These are phyloP conservation scores for Ctenoplectra terminalis DNA, from an alignment of 1,140 invertebrate genomes.

Conservation along the genomic window DNA sequence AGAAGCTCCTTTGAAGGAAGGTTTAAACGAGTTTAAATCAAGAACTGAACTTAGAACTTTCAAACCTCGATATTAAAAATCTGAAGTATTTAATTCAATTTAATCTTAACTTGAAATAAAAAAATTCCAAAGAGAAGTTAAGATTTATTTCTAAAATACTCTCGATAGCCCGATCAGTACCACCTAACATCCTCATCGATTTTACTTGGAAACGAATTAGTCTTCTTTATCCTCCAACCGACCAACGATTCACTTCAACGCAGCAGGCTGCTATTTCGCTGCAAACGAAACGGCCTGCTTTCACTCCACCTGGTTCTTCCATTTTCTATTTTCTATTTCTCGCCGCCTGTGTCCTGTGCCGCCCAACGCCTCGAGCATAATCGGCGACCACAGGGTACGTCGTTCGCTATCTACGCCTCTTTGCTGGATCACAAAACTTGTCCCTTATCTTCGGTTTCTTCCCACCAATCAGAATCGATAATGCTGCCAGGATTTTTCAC, in stretches of 20 bases:
- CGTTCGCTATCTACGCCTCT: not conserved
- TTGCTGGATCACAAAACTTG: not conserved
- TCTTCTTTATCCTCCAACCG: not conserved
- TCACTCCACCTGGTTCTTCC: constrained; percentile 47
- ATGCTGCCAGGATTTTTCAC: constrained; percentile 30
- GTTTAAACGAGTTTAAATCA: not conserved
- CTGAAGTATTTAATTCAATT: no score
- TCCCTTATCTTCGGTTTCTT: constrained; percentile 30
- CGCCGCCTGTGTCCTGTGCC: no score
- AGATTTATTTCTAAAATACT: no score
- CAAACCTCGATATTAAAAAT: no score
- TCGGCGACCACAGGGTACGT: constrained; percentile 1
- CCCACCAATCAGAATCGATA: constrained; percentile 14
- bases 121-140: no score
- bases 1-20: not conserved
- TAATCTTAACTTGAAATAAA: no score
- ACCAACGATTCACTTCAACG: not conserved
- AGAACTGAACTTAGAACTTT: not conserved
- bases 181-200: no score
- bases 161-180: not conserved
- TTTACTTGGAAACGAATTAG: not conserved
- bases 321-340: constrained; percentile 54
- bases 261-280: not conserved
- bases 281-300: constrained; percentile 49
- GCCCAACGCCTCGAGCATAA: constrained; percentile 44